Percentiles rank a stretch among this genome's conserved stretches.
Conservation (phyloP, 2,797 vertebrate species). For the Eutrigla gurnardus region DNA sequence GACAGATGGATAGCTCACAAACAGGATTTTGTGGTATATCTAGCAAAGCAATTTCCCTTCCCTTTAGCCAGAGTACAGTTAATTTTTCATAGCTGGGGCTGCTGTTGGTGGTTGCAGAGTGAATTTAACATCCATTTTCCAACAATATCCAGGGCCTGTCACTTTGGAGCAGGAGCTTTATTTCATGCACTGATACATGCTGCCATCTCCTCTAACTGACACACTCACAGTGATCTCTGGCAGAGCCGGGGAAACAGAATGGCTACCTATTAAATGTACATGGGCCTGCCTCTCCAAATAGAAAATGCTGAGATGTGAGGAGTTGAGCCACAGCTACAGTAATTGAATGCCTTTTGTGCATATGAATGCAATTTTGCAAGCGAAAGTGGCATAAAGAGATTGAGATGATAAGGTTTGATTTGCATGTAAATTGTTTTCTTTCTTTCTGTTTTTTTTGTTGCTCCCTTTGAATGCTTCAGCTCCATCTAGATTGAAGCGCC, state of each 20-base stretch:
- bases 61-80: slow-evolving; percentile 80
- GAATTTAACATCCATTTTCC: slow-evolving; percentile 82
- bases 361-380: slow-evolving; percentile 80
- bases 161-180: slow-evolving; percentile 81
- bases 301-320: slow-evolving; percentile 78
- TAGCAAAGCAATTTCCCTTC: slow-evolving; percentile 81
- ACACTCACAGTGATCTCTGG: slow-evolving; percentile 68
- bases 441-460: slow-evolving; percentile 56
- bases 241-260: slow-evolving; percentile 71
- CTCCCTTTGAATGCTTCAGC: slow-evolving; percentile 65
- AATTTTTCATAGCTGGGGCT: slow-evolving; percentile 78
- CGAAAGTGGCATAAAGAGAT: slow-evolving; percentile 81
- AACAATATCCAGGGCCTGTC: slow-evolving; percentile 83
- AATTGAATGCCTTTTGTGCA: slow-evolving; percentile 82
- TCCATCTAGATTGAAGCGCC: slow-evolving; percentile 56
- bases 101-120: slow-evolving; percentile 77
- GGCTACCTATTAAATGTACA: slow-evolving; percentile 82
- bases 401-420: slow-evolving; percentile 86
- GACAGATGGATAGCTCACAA: slow-evolving; percentile 82
- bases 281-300: slow-evolving; percentile 76
- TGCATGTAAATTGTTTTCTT: slow-evolving; percentile 88
- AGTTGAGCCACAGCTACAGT: slow-evolving; percentile 76
- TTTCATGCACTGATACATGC: slow-evolving; percentile 87
- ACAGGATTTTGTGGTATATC: slow-evolving; percentile 82
- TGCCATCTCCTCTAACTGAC: slow-evolving; percentile 82